Conservation (phyloP, 2,888 invertebrate species). For the Heliconius charithonia region DNA sequence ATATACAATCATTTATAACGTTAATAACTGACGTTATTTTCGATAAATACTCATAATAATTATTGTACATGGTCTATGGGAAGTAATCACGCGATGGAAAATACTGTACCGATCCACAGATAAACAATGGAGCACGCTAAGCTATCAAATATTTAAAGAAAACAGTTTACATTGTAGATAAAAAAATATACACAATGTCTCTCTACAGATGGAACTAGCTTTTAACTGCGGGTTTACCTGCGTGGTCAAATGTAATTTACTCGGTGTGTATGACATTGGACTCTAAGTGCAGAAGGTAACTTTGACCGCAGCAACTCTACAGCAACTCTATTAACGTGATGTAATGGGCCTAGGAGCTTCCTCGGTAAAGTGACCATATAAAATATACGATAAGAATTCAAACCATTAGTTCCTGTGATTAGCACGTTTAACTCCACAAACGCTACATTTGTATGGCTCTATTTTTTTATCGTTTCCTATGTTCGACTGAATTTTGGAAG, state of each 20-base stretch:
- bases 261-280: neutral
- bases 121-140: slow-evolving; percentile 42
- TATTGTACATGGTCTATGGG: slow-evolving; percentile 47
- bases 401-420: too few relatives aligned
- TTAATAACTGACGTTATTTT: slow-evolving; percentile 47
- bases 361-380: too few relatives aligned
- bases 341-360: neutral
- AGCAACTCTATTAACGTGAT: neutral
- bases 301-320: neutral
- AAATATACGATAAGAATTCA: neutral
- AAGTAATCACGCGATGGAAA: slow-evolving; percentile 53
- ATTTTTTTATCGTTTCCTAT: too few relatives aligned
- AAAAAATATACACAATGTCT: neutral
- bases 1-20: slow-evolving; percentile 36
- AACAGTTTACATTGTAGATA: neutral
- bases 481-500: too few relatives aligned
- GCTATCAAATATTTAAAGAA: slow-evolving; percentile 16
- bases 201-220: neutral
- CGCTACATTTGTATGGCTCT: too few relatives aligned
- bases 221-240: neutral
- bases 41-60: slow-evolving; percentile 48
- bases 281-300: neutral
- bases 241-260: neutral
- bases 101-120: slow-evolving; percentile 48
- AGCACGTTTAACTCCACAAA: neutral